Percentiles rank a stretch among this genome's conserved stretches.
Evolutionary conservation across 1,140 invertebrate genomes (phyloP).

Genomic region (Zophobas atratus): DNA sequence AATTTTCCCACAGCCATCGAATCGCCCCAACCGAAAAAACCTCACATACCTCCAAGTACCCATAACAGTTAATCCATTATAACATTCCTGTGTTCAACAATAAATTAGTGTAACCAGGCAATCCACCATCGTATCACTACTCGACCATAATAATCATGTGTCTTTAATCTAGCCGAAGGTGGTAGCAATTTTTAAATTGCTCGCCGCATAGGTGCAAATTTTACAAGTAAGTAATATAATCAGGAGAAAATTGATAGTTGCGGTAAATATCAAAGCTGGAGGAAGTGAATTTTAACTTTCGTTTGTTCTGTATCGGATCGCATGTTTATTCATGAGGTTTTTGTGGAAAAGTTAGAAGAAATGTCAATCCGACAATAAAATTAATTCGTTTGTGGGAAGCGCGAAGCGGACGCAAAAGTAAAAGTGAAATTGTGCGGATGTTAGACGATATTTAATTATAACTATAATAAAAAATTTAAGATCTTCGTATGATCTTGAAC

Average conservation of each 20-base stretch:
- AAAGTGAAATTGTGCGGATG: too few relatives aligned
- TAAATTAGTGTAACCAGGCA: slow-evolving; percentile 7
- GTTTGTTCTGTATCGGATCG: too few relatives aligned
- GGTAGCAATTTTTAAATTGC: slow-evolving; percentile 4
- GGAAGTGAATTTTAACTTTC: too few relatives aligned
- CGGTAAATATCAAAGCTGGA: too few relatives aligned
- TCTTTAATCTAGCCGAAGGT: slow-evolving; percentile 1
- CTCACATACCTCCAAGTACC: background rate
- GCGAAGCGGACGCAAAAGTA: too few relatives aligned
- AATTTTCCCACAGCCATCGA: background rate
- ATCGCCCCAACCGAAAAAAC: background rate
- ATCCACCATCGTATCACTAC: background rate
- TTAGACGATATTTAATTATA: too few relatives aligned
- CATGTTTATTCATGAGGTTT: too few relatives aligned
- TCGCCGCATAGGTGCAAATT: background rate
- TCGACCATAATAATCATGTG: slow-evolving; percentile 14
- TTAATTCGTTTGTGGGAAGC: too few relatives aligned
- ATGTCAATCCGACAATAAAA: too few relatives aligned
- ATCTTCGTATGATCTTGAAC: too few relatives aligned
- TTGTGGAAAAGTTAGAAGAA: too few relatives aligned
- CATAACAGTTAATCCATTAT: slow-evolving; percentile 11
- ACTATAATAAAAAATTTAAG: too few relatives aligned
- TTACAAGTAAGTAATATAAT: background rate
- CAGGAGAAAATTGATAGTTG: background rate
- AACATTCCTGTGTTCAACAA: slow-evolving; percentile 10